These are phyloP conservation scores for Synergus umbraculus DNA, from an alignment of 2,888 invertebrate species.

Conservation along the genomic window DNA sequence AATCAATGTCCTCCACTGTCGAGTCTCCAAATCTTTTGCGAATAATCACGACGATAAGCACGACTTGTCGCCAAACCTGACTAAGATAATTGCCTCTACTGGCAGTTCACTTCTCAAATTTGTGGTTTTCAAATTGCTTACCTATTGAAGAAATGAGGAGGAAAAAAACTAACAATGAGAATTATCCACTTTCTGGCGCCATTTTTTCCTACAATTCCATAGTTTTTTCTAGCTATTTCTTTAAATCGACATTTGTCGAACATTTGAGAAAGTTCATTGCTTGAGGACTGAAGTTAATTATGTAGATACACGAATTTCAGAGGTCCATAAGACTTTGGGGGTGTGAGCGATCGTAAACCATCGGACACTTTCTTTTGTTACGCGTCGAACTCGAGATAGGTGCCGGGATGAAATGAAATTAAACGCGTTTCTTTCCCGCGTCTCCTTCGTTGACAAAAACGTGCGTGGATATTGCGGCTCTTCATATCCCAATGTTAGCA, in stretches of 20 bases:
- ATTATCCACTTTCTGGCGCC: too few relatives aligned
- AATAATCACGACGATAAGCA: constrained; percentile 19
- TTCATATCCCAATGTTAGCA: constrained; percentile 3
- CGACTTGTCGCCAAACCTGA: constrained; percentile 43
- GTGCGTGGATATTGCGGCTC: constrained; percentile 63
- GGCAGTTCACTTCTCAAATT: not conserved
- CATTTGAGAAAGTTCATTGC: too few relatives aligned
- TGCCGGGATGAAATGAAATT: constrained; percentile 63
- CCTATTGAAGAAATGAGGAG: too few relatives aligned
- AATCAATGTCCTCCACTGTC: constrained; percentile 74
- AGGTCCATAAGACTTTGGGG: constrained; percentile 47
- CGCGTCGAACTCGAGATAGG: constrained; percentile 60
- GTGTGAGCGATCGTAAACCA: constrained; percentile 65
- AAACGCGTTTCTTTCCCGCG: constrained; percentile 66
- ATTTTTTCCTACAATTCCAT: too few relatives aligned
- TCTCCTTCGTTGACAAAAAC: constrained; percentile 63
- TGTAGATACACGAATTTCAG: constrained; percentile 55
- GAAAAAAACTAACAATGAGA: too few relatives aligned
- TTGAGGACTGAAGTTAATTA: constrained; percentile 47
- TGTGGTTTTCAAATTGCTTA: too few relatives aligned
- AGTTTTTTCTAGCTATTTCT: too few relatives aligned
- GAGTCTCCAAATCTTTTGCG: constrained; percentile 24
- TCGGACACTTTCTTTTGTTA: constrained; percentile 60
- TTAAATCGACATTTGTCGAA: too few relatives aligned
- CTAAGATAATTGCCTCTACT: constrained; percentile 18